Evolutionary conservation across 2,888 invertebrate genomes (phyloP), one percentile per base, ranked within the genome.

Genomic region (Mythimna albipuncta): DNA sequence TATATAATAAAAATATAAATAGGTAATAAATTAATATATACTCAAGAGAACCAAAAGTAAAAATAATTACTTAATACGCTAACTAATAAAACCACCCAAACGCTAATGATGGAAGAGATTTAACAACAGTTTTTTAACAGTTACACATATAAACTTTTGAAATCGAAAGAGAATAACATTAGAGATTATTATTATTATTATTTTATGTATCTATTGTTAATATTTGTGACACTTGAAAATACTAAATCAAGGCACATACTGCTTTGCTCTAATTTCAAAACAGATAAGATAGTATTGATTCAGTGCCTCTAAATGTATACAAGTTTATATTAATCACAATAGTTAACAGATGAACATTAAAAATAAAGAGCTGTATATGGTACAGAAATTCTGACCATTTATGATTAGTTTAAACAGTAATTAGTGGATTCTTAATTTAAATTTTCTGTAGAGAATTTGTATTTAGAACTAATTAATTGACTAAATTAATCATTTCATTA

Each of bases 221-320:
- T 11, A 19, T 58, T 32, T 50, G 41, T 13, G 32, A 32, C 19
- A 57, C 11, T 41, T 21, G 32, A 35, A 21, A 21, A 32, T 64
- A 58, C 19, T 44, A 50, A 70, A 62, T 72, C 50, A 62, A 32
- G 62, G 19, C 50, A 66, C 9, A 38, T 47, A 62, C 32, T 35
- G 57, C 44, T 73, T 44, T 74, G 73, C 55, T 47, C 68, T 58
- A 58, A 52, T 63, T 75, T 47, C 38, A 47, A 62, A 58, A 69
- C 52, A 63, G 75, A 63, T 75, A 63, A 47, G 68, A 63, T 62
- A 57, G 54, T 50, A 62, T 55, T 74, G 66, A 55, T 63, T 52
- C 41, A 64, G 26, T 57, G 19, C 32, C 11, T 16, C 35, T n/a
- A 65, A 3, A 10, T 13, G 19, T 55, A 50, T 35, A 35, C 9